Evolutionary conservation across 1,140 invertebrate genomes (phyloP).

Genomic region (Spodoptera frugiperda): DNA sequence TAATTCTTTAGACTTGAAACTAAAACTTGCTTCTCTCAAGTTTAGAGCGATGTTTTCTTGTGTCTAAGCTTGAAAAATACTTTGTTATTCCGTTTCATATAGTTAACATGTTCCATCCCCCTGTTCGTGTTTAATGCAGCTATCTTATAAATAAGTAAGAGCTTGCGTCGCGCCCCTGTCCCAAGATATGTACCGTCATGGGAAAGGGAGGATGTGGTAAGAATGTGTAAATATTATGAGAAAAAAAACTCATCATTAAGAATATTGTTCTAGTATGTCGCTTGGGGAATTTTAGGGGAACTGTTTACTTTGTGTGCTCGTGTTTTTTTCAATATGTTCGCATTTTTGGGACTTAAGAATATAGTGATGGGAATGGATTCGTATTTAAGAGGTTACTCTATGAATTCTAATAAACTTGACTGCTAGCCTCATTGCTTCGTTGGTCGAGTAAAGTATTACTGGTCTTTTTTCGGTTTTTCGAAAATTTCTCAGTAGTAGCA

Average conservation of each 20-base stretch:
- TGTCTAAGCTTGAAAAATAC: neutral
- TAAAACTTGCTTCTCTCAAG: too few species aligned
- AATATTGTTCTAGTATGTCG: conserved; percentile 40
- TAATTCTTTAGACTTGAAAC: too few species aligned
- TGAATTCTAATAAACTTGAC: too few species aligned
- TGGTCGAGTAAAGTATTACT: too few species aligned
- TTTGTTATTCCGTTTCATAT: neutral
- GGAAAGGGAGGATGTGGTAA: conserved; percentile 61
- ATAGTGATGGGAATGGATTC: too few species aligned
- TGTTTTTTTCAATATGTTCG: conserved; percentile 11
- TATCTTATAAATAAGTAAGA: conserved; percentile 38
- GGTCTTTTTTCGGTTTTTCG: too few species aligned
- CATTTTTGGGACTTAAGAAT: conserved; percentile 8
- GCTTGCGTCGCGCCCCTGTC: conserved; percentile 42
- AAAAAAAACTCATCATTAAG: conserved; percentile 59
- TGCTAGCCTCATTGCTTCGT: too few species aligned
- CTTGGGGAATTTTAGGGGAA: conserved; percentile 42
- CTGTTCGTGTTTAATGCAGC: neutral
- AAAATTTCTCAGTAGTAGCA: too few species aligned
- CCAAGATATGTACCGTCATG: conserved; percentile 58
- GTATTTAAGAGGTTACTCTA: too few species aligned
- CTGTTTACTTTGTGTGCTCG: conserved; percentile 38
- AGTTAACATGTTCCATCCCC: neutral
- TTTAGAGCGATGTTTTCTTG: too few species aligned
- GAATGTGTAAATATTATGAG: conserved; percentile 60